Conservation (phyloP, 2,888 invertebrate species). For the Chorisops tibialis region DNA sequence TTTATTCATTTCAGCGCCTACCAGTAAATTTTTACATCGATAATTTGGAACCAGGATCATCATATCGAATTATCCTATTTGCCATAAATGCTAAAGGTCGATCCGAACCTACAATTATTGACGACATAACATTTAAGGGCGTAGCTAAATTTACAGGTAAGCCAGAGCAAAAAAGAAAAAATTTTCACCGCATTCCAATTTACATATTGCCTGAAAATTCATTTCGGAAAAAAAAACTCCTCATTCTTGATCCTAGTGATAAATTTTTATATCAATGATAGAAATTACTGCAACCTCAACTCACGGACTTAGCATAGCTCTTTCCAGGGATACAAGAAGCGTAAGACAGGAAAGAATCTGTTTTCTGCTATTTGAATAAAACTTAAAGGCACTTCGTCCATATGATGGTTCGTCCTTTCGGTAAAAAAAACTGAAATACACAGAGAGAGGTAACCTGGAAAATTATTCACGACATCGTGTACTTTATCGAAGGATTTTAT, state of each 20-base stretch:
- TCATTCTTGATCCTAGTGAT: conserved; percentile 2
- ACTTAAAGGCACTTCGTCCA: too few relatives aligned
- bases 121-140: conserved; percentile 80
- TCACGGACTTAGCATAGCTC: too few relatives aligned
- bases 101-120: conserved; percentile 78
- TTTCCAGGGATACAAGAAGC: too few relatives aligned
- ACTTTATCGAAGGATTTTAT: conserved; percentile 34
- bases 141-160: conserved; percentile 84
- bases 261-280: conserved; percentile 18
- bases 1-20: conserved; percentile 41
- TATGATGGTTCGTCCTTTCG: too few relatives aligned
- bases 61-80: conserved; percentile 77
- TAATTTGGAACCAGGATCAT: conserved; percentile 69
- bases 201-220: conserved; percentile 17
- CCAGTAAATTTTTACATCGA: conserved; percentile 49
- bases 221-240: background rate
- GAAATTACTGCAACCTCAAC: conserved; percentile 1
- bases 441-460: conserved; percentile 18
- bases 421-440: too few relatives aligned
- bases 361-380: too few relatives aligned
- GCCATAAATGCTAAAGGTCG: conserved; percentile 85
- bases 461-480: conserved; percentile 33
- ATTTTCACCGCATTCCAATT: background rate
- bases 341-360: too few relatives aligned
- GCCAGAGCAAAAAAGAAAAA: conserved; percentile 37